Evolutionary conservation across 2,888 invertebrate genomes (phyloP), one percentile per base, ranked within the genome.

Genomic region (Carabus problematicus): DNA sequence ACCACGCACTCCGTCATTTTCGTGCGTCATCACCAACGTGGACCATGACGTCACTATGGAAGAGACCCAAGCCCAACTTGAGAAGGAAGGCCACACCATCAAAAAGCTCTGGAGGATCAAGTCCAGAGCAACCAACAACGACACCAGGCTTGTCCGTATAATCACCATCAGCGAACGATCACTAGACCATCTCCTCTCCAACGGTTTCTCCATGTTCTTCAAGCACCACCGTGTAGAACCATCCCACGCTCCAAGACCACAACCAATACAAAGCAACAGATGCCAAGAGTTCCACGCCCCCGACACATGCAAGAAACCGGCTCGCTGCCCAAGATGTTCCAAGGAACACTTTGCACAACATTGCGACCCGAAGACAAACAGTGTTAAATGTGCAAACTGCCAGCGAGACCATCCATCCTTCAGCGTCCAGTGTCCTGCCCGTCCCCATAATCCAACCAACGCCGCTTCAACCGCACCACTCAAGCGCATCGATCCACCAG

Each of bases 21-120:
- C 55, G 0, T 55, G 55, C 55, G 55, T 55, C 18, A 55, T 55
- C 16, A 55, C 55, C 19, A 29, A 29, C 55, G 55, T 55, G 1
- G 55, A 55, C 39, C 55, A 19, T 11, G 55, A 55, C 55, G 55
- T 55, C 55, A 55, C 55, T 9, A 29, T 19, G 8, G 39, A 55
- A 2, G 55, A 55, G 9, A 3, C 19, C 2, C 16, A 39, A 14
- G 54, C 14, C 12, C 19, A 54, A 8, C 1, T 54, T n/a, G n/a
- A n/a, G n/a, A n/a, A n/a, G n/a, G n/a, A n/a, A n/a, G n/a, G n/a
- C n/a, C n/a, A n/a, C n/a, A n/a, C n/a, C n/a, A n/a, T n/a, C n/a
- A n/a, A n/a, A n/a, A n/a, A n/a, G n/a, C n/a, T n/a, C n/a, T n/a
- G n/a, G n/a, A n/a, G n/a, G n/a, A n/a, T n/a, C n/a, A n/a, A n/a